Conservation (phyloP, 2,797 vertebrate species). For the Anolis apletophallus region DNA sequence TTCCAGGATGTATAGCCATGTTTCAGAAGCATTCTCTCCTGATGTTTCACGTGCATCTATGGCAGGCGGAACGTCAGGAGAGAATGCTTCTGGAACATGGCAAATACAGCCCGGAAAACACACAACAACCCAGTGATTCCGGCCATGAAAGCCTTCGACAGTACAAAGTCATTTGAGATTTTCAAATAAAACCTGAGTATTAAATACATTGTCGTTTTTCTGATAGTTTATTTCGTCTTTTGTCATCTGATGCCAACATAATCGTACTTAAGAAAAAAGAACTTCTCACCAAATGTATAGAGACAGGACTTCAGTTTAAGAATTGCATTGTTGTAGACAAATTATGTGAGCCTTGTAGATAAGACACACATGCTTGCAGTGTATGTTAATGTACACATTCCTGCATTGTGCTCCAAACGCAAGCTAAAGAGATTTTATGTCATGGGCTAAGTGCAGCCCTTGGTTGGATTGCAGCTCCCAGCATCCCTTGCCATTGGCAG, state of each 20-base stretch:
- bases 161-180: not conserved
- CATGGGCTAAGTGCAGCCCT: too few relatives aligned
- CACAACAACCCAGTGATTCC: too few relatives aligned
- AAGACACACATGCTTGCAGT: not conserved
- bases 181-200: conserved; percentile 20
- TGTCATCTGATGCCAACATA: not conserved
- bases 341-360: not conserved
- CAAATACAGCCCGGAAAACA: too few relatives aligned
- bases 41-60: too few relatives aligned
- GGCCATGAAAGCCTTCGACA: too few relatives aligned
- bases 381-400: not conserved
- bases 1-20: too few relatives aligned
- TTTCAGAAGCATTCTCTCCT: too few relatives aligned
- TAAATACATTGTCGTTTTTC: not conserved
- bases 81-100: too few relatives aligned
- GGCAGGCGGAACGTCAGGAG: too few relatives aligned
- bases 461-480: too few relatives aligned
- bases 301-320: not conserved
- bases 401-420: not conserved
- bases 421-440: not conserved
- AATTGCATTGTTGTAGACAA: not conserved
- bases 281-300: not conserved
- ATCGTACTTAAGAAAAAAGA: not conserved
- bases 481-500: too few relatives aligned
- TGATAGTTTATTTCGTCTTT: not conserved